These are phyloP conservation scores for Elanoides forficatus DNA, from an alignment of 2,113 vertebrate genomes.

Conservation along the genomic window DNA sequence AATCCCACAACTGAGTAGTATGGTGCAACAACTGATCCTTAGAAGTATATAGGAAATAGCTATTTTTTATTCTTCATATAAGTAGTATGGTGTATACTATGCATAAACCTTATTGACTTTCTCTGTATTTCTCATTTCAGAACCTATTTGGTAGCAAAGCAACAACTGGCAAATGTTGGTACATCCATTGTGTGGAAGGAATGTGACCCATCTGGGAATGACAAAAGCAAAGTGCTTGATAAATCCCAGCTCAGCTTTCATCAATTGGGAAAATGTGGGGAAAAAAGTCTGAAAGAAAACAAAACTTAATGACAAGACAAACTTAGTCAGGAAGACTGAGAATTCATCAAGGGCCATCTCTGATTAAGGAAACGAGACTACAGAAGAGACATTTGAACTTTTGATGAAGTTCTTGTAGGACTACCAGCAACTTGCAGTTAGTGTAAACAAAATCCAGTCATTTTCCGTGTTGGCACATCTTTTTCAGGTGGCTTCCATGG, in stretches of 20 bases:
- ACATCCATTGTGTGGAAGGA: conserved; percentile 20
- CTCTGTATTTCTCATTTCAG: conserved; percentile 56
- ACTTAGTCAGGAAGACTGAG: conserved; percentile 19
- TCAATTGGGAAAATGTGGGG: neutral
- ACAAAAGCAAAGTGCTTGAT: conserved; percentile 14
- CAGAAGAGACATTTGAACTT: neutral
- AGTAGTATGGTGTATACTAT: neutral
- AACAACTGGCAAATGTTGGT: neutral
- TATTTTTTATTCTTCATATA: neutral
- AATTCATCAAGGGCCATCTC: neutral
- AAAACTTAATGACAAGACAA: neutral
- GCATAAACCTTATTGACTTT: neutral
- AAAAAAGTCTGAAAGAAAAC: neutral
- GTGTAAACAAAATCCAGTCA: neutral
- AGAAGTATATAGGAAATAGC: neutral
- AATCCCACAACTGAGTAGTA: neutral
- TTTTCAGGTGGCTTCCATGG: neutral
- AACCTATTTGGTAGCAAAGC: neutral
- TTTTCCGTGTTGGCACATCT: neutral
- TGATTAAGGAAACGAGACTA: neutral
- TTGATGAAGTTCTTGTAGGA: neutral
- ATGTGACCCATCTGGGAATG: conserved; percentile 13
- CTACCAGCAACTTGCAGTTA: neutral
- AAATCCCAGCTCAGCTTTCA: conserved; percentile 29
- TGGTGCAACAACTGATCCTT: neutral